Evolutionary conservation across 1,140 invertebrate species (phyloP).

Genomic region (Hirudo medicinalis): DNA sequence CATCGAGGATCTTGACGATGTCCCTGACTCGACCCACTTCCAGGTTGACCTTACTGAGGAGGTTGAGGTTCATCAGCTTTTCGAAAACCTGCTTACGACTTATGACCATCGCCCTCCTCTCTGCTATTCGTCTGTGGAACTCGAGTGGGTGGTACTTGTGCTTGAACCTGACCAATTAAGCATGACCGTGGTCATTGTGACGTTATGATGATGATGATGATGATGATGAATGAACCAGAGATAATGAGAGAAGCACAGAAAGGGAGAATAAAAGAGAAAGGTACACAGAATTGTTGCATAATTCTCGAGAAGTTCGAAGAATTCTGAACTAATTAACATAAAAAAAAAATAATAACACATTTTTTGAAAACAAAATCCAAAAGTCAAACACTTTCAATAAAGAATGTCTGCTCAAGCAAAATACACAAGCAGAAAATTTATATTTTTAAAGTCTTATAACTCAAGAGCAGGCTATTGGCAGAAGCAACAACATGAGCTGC

Average conservation of each 20-base stretch:
- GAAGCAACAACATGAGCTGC: not conserved
- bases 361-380: no score
- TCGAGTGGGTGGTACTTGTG: conserved; percentile 97
- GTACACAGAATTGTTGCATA: no score
- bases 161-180: conserved; percentile 70
- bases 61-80: conserved; percentile 61
- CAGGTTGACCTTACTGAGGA: conserved; percentile 62
- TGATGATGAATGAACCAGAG: not conserved
- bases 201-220: not conserved
- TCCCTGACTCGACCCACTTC: conserved; percentile 76
- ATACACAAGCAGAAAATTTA: no score
- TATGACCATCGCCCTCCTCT: conserved; percentile 67
- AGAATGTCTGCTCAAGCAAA: no score
- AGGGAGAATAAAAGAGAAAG: no score
- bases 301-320: no score
- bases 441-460: no score
- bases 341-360: no score
- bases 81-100: conserved; percentile 78
- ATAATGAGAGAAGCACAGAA: not conserved
- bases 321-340: no score
- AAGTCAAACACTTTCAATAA: no score
- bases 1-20: conserved; percentile 77
- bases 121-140: conserved; percentile 73
- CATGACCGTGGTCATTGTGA: not conserved
- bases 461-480: no score